phyloP scores from a whole-genome alignment of 2,113 vertebrate genomes.

The Hemicordylus capensis region DNA sequence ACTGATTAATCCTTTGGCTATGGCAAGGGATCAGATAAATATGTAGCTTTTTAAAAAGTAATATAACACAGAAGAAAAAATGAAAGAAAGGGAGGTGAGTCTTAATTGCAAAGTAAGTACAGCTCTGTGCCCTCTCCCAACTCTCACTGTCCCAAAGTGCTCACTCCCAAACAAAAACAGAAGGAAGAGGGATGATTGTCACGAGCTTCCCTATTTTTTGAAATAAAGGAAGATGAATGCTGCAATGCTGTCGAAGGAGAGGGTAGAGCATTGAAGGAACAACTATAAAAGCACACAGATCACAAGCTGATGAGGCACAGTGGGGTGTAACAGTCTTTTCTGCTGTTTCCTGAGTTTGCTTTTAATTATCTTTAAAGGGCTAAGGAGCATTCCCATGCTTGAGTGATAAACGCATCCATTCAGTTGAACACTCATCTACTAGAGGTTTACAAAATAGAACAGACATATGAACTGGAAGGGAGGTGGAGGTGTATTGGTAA shows the following conservation, averaged over 20 bases:
- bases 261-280: not conserved
- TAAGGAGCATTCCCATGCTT: not conserved
- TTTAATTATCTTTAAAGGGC: not conserved
- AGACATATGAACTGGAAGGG: not conserved
- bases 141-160: not conserved
- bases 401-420: not conserved
- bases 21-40: not conserved
- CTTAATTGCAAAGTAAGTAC: not conserved
- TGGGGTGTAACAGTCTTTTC: not conserved
- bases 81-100: not conserved
- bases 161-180: not conserved
- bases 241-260: too few relatives aligned
- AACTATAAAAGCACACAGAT: not conserved
- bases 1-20: fast-evolving
- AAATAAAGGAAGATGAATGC: not conserved
- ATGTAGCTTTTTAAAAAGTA: not conserved
- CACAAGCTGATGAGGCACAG: not conserved
- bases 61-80: not conserved
- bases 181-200: not conserved
- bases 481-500: not conserved
- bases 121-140: not conserved
- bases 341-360: too few relatives aligned
- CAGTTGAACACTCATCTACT: not conserved
- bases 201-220: not conserved
- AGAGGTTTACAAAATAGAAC: not conserved